Evolutionary conservation across 2,113 vertebrate genomes (phyloP).

Genomic region (Coreoperca whiteheadi): DNA sequence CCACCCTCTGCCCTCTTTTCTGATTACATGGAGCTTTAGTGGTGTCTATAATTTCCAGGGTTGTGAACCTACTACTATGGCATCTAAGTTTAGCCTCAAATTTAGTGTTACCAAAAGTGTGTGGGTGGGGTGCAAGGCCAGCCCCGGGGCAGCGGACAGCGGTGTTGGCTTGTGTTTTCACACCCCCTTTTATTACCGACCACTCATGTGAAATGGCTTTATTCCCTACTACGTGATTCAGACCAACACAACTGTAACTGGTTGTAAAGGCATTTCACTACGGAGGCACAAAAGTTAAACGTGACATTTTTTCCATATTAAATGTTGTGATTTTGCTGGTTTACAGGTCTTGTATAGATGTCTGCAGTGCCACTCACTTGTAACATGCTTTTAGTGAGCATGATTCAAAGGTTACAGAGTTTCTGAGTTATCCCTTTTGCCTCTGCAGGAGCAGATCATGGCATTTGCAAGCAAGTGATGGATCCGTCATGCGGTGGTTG

Average conservation of each 20-base stretch:
- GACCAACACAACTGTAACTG: constrained; percentile 71
- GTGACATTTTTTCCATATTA: constrained; percentile 66
- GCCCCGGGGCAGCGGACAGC: constrained; percentile 77
- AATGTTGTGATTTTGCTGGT: constrained; percentile 56
- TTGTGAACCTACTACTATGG: constrained; percentile 84
- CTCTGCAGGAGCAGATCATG: constrained; percentile 93
- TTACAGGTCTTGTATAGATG: constrained; percentile 46
- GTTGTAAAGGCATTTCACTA: constrained; percentile 63
- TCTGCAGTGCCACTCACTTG: constrained; percentile 23
- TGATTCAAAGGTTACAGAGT: constrained; percentile 22
- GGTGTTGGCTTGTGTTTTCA: constrained; percentile 85
- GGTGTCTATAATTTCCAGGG: constrained; percentile 85
- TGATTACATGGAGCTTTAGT: constrained; percentile 84
- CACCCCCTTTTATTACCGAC: constrained; percentile 86
- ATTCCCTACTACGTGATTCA: constrained; percentile 83
- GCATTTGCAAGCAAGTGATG: constrained; percentile 94
- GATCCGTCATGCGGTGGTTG: not conserved
- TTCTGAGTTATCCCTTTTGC: constrained; percentile 52
- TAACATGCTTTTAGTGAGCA: constrained; percentile 8
- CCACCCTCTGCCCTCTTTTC: constrained; percentile 65
- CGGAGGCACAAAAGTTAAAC: constrained; percentile 38
- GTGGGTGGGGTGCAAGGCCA: constrained; percentile 86
- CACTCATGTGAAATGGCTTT: constrained; percentile 83
- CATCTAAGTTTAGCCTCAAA: constrained; percentile 86
- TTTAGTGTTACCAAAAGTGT: constrained; percentile 87